Percentiles rank a stretch among this genome's conserved stretches.
Conservation (phyloP, 2,888 invertebrate species). For the Leucophora obtusa region DNA sequence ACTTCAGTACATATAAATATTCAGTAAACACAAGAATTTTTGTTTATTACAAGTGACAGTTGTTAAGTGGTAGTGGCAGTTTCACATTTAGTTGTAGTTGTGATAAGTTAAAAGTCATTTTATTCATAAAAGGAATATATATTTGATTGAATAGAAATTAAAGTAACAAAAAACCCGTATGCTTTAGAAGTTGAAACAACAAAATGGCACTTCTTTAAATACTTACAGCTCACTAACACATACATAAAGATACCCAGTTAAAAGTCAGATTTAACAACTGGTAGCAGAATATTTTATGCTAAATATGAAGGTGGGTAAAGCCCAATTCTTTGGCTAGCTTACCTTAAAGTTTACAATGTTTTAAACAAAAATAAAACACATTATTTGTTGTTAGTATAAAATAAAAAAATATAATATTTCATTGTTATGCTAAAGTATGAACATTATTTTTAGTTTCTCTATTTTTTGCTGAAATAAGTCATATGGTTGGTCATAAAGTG, state of each 20-base stretch:
- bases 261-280: too few relatives aligned
- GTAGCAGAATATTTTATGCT: too few relatives aligned
- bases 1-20: neutral
- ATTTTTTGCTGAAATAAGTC: too few relatives aligned
- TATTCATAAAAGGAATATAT: slow-evolving; percentile 33
- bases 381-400: too few relatives aligned
- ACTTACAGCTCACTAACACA: neutral
- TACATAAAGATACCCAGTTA: neutral
- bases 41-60: slow-evolving; percentile 20
- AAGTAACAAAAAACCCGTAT: neutral
- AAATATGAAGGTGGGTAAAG: too few relatives aligned
- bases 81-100: slow-evolving; percentile 31
- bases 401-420: too few relatives aligned
- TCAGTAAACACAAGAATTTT: neutral
- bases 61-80: slow-evolving; percentile 29
- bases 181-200: neutral
- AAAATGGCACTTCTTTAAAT: slow-evolving; percentile 5
- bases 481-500: too few relatives aligned
- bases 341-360: too few relatives aligned
- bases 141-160: slow-evolving; percentile 24
- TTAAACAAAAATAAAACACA: too few relatives aligned
- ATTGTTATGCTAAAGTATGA: too few relatives aligned
- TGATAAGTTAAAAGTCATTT: slow-evolving; percentile 40
- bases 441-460: too few relatives aligned
- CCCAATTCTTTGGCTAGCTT: too few relatives aligned